Evolutionary conservation across 2,888 invertebrate species (phyloP), one percentile per base, ranked within the genome.

Genomic region (Caenorhabditis sinica): DNA sequence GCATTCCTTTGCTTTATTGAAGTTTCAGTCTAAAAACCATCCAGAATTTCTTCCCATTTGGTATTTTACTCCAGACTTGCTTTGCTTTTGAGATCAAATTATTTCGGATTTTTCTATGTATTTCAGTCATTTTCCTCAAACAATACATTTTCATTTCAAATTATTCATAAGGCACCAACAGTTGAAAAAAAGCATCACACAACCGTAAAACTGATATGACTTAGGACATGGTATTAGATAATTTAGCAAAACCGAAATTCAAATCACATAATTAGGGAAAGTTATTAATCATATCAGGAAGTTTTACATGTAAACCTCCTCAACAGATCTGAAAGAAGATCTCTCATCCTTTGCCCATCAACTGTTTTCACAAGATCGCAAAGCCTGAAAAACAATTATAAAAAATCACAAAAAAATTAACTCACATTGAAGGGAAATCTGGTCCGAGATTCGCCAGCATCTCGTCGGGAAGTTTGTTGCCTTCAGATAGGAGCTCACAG

Each of bases 281-380:
- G 8, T 6, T 28, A 13, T 4, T 28, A 25, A 11, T 11, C 40
- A 3, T 28, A 13, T 28, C 15, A 9, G 15, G 8, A 56, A 3
- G 4, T 15, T 25, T 8, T 56, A 28, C 28, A 25, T 15, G 56
- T 25, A 6, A 56, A 25, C 15, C 28, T 25, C 15, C 56, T 28
- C 2, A 56, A 15, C 5, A 28, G 15, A 56, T 74, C 65, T 15
- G 80, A 81, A 0, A 87, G 68, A 0, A 86, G 72, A 28, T 63
- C 25, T 15, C 87, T 80, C 76, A 89, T 69, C 13, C 33, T 15
- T 45, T 74, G 79, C 0, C 85, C 85, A 66, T 89, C 87, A 13
- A 83, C 87, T 5, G 86, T 85, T 69, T 82, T 83, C 11, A 89
- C 84, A 0, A 89, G 73, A 53, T 89, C 86, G 53, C 88, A 89